Percentiles rank a stretch among this genome's conserved stretches.
Evolutionary conservation across 2,113 vertebrate genomes (phyloP).

Genomic region (Myiopsitta monachus): DNA sequence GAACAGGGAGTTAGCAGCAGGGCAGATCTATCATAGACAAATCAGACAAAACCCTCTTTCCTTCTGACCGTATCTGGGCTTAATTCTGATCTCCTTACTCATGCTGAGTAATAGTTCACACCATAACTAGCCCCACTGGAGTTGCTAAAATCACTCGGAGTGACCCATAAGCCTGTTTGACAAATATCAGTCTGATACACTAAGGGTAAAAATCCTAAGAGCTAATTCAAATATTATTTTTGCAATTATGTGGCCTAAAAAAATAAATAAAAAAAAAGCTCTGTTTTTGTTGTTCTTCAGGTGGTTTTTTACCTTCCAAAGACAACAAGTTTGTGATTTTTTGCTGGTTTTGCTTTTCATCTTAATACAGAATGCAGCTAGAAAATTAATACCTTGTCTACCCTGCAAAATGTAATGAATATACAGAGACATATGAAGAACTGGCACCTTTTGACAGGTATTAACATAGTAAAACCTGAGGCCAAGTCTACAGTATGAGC

Average conservation of each 20-base stretch:
- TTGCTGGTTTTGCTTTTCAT: not conserved
- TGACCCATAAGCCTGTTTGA: conserved; percentile 3
- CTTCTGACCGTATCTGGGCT: conserved; percentile 22
- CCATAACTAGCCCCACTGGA: conserved; percentile 26
- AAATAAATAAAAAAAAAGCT: not conserved
- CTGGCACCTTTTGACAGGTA: not conserved
- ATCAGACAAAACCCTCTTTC: conserved; percentile 38
- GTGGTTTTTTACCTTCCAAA: not conserved
- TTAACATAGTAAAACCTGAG: conserved; percentile 20
- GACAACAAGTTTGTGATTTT: not conserved
- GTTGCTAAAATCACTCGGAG: not conserved
- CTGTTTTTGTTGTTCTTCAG: not conserved
- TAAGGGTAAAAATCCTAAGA: not conserved
- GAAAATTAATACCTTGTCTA: conserved; percentile 16
- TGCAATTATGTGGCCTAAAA: not conserved
- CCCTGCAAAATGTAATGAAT: not conserved
- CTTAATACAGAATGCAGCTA: not conserved
- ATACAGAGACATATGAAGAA: not conserved
- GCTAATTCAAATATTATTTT: conserved; percentile 14
- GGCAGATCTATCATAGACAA: conserved; percentile 45
- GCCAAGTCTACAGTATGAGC: not conserved
- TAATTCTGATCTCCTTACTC: conserved; percentile 46
- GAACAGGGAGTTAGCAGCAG: conserved; percentile 52
- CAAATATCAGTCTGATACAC: not conserved
- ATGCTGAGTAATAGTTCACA: conserved; percentile 33